Percentiles rank a stretch among this genome's conserved stretches.
These are phyloP conservation scores for Diceros bicornis DNA, from an alignment of 2,797 vertebrate species.

Conservation along the genomic window DNA sequence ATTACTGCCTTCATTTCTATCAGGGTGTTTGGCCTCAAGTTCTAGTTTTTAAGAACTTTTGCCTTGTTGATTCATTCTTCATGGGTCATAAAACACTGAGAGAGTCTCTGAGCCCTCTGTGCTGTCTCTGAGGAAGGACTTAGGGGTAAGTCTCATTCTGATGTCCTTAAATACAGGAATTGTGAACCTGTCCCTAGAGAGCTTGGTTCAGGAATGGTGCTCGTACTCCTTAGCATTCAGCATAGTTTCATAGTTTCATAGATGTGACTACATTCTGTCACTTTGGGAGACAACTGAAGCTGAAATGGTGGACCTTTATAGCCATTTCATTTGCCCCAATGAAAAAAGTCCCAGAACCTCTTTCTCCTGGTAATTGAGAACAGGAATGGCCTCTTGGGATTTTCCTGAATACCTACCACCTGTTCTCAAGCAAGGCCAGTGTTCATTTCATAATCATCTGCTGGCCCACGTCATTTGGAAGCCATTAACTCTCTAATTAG, in stretches of 20 bases:
- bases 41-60: neutral
- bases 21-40: neutral
- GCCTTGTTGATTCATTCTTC: neutral
- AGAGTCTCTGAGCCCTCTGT: neutral
- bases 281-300: constrained; percentile 82
- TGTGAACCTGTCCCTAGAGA: neutral
- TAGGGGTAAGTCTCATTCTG: neutral
- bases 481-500: constrained; percentile 84
- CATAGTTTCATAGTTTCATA: neutral
- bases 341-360: constrained; percentile 76
- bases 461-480: constrained; percentile 85
- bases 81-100: rapidly evolving
- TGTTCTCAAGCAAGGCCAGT: constrained; percentile 75
- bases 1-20: rapidly evolving
- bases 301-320: constrained; percentile 66
- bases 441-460: constrained; percentile 79
- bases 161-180: neutral
- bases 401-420: constrained; percentile 82
- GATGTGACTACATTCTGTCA: neutral
- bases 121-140: neutral
- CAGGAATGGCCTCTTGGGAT: constrained; percentile 78
- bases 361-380: constrained; percentile 86
- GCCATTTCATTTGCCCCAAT: constrained; percentile 81
- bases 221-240: constrained; percentile 56
- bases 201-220: neutral